Evolutionary conservation across 1,140 invertebrate genomes (phyloP), one percentile per base, ranked within the genome.

Genomic region (Drosophila erecta): DNA sequence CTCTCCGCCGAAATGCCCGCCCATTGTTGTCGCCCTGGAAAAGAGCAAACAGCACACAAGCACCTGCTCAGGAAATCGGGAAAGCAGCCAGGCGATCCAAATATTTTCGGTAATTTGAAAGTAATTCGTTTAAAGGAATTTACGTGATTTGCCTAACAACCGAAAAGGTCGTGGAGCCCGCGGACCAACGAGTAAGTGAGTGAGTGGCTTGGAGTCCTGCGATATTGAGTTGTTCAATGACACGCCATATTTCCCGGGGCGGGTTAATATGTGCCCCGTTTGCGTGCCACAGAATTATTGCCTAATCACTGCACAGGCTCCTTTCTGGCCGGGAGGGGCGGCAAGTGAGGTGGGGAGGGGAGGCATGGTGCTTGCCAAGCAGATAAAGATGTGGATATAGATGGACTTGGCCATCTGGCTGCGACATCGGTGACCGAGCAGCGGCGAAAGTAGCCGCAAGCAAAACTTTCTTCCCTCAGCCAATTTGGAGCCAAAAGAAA

Each of bases 171-270:
- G n/a, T 33, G 15, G 20, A 35, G 12, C 37, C 24, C 0, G 35
- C 10, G 35, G 10, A 14, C 12, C 12, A 37, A 37, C 10, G 12
- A 37, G 35, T 37, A 14, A 37, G 35, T 37, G 4, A 38, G 24
- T 51, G 58, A 56, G 53, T 49, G 33, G 15, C 5, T 17, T 1
- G 20, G 4, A 38, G 37, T 37, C n/a, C 50, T 1, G 24, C 11
- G 60, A 70, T 67, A 87, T 87, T 87, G 84, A 89, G 84, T 79
- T 87, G 79, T 84, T 76, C 79, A 83, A 83, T 87, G 84, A 87
- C 74, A 78, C 69, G 83, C 69, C 64, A 81, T 78, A 81, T 73
- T 72, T 55, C 35, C 47, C 7, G 37, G 50, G 55, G 51, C 47
- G 38, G 44, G 58, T 75, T 75, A 56, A 65, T 75, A 74, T 75